These are phyloP conservation scores for Corvus moneduloides DNA, from an alignment of 2,113 vertebrate genomes.

Conservation along the genomic window DNA sequence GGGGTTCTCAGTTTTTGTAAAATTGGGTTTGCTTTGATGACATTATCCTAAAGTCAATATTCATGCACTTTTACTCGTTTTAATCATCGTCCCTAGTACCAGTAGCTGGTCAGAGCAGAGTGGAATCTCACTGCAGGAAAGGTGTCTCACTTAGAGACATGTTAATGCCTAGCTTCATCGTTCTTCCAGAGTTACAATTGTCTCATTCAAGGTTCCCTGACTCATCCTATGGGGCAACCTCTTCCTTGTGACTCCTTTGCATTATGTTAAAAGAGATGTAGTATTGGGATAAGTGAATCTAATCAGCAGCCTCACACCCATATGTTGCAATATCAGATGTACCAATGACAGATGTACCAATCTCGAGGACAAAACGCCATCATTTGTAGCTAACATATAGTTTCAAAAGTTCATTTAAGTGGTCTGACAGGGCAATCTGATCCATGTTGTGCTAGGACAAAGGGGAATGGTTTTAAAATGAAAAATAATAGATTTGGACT, in stretches of 20 bases:
- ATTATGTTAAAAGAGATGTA: neutral
- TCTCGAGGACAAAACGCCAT: accelerated
- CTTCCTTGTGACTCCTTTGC: neutral
- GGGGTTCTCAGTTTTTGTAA: neutral
- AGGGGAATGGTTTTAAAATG: neutral
- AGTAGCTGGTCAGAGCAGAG: neutral
- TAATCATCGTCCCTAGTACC: neutral
- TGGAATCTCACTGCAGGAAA: neutral
- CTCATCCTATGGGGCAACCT: neutral
- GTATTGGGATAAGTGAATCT: neutral
- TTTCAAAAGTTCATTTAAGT: neutral
- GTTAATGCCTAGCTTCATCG: accelerated
- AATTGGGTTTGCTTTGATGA: neutral
- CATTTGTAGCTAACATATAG: neutral
- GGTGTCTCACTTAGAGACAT: neutral
- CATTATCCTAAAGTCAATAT: neutral
- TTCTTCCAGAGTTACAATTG: neutral
- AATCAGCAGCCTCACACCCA: neutral
- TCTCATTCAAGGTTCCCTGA: neutral
- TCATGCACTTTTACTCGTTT: neutral
- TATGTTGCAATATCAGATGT: neutral
- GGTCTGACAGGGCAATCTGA: neutral
- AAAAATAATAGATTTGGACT: neutral
- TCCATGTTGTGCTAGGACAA: neutral
- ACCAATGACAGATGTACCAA: neutral